Evolutionary conservation across 2,113 vertebrate species (phyloP).

Genomic region (Mormyrus lacerda): DNA sequence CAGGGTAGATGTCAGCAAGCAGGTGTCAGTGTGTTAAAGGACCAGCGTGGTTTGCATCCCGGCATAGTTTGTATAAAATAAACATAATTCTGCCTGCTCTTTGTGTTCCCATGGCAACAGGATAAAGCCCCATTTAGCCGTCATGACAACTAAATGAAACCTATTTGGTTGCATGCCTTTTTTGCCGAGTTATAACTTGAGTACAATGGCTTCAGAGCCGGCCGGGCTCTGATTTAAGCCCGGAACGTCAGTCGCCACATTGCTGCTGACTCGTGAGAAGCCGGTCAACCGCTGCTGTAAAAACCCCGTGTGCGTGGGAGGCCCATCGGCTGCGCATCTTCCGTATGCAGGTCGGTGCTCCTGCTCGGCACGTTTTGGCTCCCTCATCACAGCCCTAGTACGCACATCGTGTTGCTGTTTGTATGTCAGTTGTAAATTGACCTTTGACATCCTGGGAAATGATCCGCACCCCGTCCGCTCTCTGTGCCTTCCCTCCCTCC

Average conservation of each 20-base stretch:
- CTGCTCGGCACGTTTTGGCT: neutral
- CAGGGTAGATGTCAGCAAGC: neutral
- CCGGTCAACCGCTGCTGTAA: neutral
- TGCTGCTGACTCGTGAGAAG: neutral
- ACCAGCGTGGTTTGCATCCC: neutral
- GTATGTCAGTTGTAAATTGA: neutral
- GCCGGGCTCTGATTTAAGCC: neutral
- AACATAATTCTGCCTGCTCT: constrained; percentile 17
- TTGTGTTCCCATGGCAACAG: constrained; percentile 35
- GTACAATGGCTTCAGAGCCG: constrained; percentile 18
- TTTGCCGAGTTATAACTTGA: constrained; percentile 3
- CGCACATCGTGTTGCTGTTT: neutral
- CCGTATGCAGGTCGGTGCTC: neutral
- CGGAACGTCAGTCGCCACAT: neutral
- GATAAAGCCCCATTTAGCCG: constrained; percentile 28
- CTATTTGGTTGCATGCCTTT: constrained; percentile 20
- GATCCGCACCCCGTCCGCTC: neutral
- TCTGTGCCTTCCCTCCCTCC: no score
- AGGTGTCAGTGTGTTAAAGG: neutral
- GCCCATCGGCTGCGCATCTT: neutral
- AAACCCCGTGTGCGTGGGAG: neutral
- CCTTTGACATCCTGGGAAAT: neutral
- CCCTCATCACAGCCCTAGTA: neutral
- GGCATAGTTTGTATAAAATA: constrained; percentile 8
- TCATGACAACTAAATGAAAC: constrained; percentile 35